Conservation (phyloP, 2,113 vertebrate species). For the Hemibagrus wyckioides region DNA sequence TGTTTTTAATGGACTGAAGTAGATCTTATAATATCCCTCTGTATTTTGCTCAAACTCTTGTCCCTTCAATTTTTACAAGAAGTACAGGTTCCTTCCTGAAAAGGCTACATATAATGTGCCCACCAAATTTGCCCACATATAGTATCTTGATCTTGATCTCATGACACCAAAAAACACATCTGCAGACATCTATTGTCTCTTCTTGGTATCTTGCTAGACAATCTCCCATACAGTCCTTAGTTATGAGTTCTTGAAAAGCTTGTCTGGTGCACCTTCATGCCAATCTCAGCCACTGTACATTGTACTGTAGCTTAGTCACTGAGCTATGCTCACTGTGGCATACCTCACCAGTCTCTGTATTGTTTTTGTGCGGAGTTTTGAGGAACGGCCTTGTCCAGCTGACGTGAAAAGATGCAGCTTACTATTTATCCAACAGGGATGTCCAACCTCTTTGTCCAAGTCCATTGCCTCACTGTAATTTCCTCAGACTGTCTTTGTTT, state of each 20-base stretch:
- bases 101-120: not conserved
- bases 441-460: not conserved
- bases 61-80: not conserved
- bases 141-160: not conserved
- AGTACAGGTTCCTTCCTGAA: not conserved
- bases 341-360: no score
- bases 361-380: no score
- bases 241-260: not conserved
- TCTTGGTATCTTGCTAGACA: not conserved
- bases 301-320: no score
- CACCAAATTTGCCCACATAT: not conserved
- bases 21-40: no score
- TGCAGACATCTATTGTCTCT: not conserved
- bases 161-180: not conserved
- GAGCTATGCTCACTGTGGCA: not conserved
- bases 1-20: no score
- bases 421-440: not conserved
- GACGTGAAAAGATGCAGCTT: not conserved
- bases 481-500: not conserved
- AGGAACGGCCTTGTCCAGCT: not conserved
- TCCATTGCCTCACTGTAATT: not conserved
- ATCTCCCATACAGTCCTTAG: not conserved
- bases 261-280: not conserved
- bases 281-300: not conserved
- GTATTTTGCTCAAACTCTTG: no score